Conservation (phyloP, 2,113 vertebrate genomes). For the Morone saxatilis region DNA sequence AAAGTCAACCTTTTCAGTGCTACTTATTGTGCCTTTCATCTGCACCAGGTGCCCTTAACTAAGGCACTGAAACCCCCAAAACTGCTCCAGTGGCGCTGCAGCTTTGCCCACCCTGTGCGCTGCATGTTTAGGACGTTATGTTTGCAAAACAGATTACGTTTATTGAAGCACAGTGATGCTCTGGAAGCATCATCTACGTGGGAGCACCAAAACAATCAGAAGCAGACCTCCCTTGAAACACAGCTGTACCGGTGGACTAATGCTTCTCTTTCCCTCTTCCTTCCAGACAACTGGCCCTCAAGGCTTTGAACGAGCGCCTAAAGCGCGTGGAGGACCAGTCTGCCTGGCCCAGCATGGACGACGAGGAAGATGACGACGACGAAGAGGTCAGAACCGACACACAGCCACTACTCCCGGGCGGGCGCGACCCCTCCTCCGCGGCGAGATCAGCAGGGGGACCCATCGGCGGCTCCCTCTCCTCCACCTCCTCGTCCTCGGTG, state of each 20-base stretch:
- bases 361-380: constrained; percentile 91
- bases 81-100: background rate
- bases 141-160: background rate
- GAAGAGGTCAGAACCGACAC: constrained; percentile 88
- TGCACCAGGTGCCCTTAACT: background rate
- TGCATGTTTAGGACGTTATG: background rate
- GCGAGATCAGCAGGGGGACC: constrained; percentile 62
- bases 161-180: background rate
- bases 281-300: constrained; percentile 94
- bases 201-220: background rate
- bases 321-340: constrained; percentile 96
- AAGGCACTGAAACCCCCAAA: background rate
- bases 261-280: background rate
- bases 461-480: constrained; percentile 67
- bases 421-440: constrained; percentile 70
- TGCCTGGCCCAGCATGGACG: constrained; percentile 98
- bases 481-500: constrained; percentile 49
- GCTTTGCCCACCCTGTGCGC: background rate
- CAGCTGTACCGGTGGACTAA: background rate
- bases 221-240: background rate
- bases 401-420: constrained; percentile 78
- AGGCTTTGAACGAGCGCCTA: constrained; percentile 96
- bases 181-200: background rate
- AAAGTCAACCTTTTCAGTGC: too few species aligned
- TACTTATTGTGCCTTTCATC: background rate